Base-by-base conservation (phyloP, 2,797 vertebrate genomes). In the Gallinago nigripennis region DNA sequence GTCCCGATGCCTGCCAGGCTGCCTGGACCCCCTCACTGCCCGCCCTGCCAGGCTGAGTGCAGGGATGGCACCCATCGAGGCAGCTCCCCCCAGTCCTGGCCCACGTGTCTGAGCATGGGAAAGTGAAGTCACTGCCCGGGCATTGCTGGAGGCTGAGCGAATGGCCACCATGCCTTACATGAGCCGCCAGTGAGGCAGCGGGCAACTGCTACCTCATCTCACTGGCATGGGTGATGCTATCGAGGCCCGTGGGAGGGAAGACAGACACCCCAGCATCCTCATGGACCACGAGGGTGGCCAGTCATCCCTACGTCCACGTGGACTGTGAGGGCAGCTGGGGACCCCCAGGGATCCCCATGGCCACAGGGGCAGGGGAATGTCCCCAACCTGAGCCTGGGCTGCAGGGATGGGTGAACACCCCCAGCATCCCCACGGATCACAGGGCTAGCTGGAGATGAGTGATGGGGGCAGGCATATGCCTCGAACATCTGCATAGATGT, bases 51-150 rank as follows among this genome's bases (percentile, higher is more conserved):
- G 86, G 58, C 83, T 30, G 53, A 78, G 41, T 1, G 2, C 50
- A 54, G n/a, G 27, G 82, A 90, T 78, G 85, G 80, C 82, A 94
- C 65, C 50, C 63, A 20, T 24, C 0, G 3, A 78, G 25, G 56
- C 18, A 0, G 35, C 20, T 61, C 43, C 35, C 25, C 25, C 20
- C 7, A 43, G 16, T 79, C 39, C 48, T 9, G 0, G 51, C 88
- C 90, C 92, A 95, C 72, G 39, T 90, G 82, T 78, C 77, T 77
- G 90, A 92, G 94, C 92, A 91, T 91, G 94, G 61, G 88, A 92
- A 95, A 94, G 70, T 79, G 93, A 90, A 96, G 71, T 96, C 92
- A 93, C 17, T 8, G 50, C 82, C 64, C 6, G 30, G 68, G 76
- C 93, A 96, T 90, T 76, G 91, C 92, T 88, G 93, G 69, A 45